Conservation (phyloP, 2,113 vertebrate species). For the Neotragus pygmaeus region DNA sequence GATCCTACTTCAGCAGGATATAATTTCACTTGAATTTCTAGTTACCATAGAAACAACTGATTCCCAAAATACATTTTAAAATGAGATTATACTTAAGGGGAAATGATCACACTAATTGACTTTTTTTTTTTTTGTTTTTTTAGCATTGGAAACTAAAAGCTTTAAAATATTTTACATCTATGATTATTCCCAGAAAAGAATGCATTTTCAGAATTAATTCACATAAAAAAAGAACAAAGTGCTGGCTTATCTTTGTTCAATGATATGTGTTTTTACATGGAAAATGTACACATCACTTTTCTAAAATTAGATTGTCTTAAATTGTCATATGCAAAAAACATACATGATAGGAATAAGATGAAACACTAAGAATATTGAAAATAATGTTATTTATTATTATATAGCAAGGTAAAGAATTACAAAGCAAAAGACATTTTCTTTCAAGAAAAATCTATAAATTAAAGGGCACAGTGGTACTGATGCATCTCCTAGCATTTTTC, state of each 20-base stretch:
- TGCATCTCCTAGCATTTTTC: neutral
- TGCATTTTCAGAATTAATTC: neutral
- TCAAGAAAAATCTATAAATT: neutral
- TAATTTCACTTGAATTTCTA: slow-evolving; percentile 10
- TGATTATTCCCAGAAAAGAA: neutral
- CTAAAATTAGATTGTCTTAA: neutral
- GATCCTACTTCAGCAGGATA: neutral
- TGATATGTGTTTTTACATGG: neutral
- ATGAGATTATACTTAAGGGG: neutral
- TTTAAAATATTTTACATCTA: neutral
- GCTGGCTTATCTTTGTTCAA: neutral
- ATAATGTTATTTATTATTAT: neutral
- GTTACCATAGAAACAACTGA: neutral
- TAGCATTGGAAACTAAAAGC: neutral
- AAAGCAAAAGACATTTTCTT: neutral
- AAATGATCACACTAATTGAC: neutral
- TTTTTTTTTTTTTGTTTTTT: neutral
- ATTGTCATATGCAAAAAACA: neutral
- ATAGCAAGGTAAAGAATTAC: neutral
- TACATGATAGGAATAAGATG: neutral
- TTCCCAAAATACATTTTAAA: neutral
- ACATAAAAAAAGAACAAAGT: neutral
- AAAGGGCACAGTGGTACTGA: neutral
- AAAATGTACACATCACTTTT: neutral
- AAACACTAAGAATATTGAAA: neutral